Percentiles rank a stretch among this genome's conserved stretches.
These are phyloP conservation scores for Octodonta nipae DNA, from an alignment of 2,888 invertebrate species.

Conservation along the genomic window DNA sequence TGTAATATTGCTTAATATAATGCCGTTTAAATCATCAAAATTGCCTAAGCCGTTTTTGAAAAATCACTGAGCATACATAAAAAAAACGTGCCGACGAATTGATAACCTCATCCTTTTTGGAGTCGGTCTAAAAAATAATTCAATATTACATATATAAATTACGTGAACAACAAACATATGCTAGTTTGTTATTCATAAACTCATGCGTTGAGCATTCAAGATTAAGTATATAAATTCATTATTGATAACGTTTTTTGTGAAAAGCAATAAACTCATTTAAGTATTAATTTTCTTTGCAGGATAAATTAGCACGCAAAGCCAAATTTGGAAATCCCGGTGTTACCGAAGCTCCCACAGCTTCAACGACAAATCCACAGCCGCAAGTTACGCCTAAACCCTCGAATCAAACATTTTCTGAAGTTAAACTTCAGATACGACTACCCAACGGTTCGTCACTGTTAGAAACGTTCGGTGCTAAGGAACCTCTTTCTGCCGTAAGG, in stretches of 20 bases:
- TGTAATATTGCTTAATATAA: too few species aligned
- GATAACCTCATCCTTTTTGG: too few species aligned
- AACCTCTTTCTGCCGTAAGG: constrained; percentile 80
- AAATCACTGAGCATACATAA: too few species aligned
- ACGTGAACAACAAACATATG: too few species aligned
- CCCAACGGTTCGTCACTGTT: constrained; percentile 60
- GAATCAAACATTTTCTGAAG: constrained; percentile 37
- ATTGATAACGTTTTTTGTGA: background rate
- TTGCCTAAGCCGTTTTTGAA: too few species aligned
- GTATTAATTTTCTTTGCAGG: constrained; percentile 39
- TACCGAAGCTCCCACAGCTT: constrained; percentile 16
- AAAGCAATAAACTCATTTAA: background rate
- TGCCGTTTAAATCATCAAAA: too few species aligned
- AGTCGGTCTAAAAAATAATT: too few species aligned
- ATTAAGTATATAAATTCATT: background rate
- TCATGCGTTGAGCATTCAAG: too few species aligned
- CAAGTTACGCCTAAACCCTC: constrained; percentile 14
- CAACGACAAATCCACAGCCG: constrained; percentile 24
- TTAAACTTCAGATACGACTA: constrained; percentile 63
- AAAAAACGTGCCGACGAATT: too few species aligned
- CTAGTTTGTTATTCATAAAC: too few species aligned
- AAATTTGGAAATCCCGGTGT: too few species aligned
- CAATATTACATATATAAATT: too few species aligned
- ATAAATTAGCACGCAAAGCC: constrained; percentile 71
- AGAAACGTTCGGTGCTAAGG: constrained; percentile 71